These are phyloP conservation scores for Drosophila rellima DNA, from an alignment of 2,888 invertebrate species.

Conservation along the genomic window DNA sequence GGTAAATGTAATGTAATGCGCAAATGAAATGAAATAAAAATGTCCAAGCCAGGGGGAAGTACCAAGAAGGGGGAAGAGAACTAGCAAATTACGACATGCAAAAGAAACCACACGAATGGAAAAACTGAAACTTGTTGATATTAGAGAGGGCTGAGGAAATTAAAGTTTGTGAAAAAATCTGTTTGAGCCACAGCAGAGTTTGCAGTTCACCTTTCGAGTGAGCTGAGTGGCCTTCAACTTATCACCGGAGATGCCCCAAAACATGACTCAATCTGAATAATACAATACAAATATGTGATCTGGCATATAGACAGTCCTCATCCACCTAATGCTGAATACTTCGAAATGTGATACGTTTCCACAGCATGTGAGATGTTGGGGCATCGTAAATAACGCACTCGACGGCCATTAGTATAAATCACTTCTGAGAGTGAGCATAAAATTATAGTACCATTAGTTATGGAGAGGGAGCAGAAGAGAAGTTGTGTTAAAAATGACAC, in stretches of 20 bases:
- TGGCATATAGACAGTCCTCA: background rate
- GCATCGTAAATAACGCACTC: conserved; percentile 43
- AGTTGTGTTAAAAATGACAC: background rate
- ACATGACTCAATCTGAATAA: conserved; percentile 19
- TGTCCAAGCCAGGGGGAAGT: conserved; percentile 17
- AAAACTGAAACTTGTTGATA: conserved; percentile 52
- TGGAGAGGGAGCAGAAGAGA: background rate
- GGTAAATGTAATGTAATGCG: conserved; percentile 70
- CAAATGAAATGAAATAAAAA: conserved; percentile 78
- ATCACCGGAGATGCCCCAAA: background rate
- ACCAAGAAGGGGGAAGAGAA: conserved; percentile 1
- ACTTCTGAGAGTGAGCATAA: conserved; percentile 23
- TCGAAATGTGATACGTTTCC: conserved; percentile 29
- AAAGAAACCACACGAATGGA: conserved; percentile 27
- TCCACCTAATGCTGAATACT: conserved; percentile 20
- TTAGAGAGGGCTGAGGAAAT: background rate
- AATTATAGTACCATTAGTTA: conserved; percentile 41
- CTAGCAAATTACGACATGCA: conserved; percentile 45
- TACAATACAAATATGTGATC: conserved; percentile 13
- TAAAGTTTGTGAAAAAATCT: conserved; percentile 1
- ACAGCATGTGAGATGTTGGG: conserved; percentile 12
- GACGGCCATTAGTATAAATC: conserved; percentile 55
- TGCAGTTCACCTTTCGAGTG: background rate
- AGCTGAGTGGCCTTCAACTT: conserved; percentile 9
- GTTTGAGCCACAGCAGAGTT: background rate